Conservation (phyloP, 2,797 vertebrate genomes). For the Corythornis leucogaster region DNA sequence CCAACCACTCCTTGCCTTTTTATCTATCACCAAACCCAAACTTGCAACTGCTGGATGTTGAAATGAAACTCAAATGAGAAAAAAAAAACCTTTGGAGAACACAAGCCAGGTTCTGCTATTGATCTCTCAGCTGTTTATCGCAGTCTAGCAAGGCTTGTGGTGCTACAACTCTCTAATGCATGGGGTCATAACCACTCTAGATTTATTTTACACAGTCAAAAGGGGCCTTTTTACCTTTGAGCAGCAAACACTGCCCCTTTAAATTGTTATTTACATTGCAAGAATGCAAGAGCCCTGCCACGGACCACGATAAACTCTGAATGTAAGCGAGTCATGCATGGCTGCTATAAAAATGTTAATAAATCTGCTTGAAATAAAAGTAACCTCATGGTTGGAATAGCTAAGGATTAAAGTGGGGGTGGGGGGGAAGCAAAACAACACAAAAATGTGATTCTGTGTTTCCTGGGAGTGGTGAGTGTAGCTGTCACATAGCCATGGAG, state of each 20-base stretch:
- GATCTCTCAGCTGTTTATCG: not conserved
- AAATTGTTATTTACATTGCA: not conserved
- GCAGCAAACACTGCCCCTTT: not conserved
- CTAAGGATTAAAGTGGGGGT: not conserved
- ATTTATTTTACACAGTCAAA: not conserved
- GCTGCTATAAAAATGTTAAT: not conserved
- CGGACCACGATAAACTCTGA: not conserved
- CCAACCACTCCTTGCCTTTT: not conserved
- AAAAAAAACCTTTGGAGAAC: not conserved
- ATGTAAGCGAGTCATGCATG: not conserved
- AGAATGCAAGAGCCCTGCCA: not conserved
- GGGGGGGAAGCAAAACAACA: not conserved
- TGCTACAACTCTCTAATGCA: not conserved
- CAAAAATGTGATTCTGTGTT: not conserved
- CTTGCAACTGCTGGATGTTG: not conserved
- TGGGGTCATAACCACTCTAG: not conserved
- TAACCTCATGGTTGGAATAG: not conserved
- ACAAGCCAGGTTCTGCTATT: not conserved
- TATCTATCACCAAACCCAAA: not conserved
- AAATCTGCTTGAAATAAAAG: not conserved
- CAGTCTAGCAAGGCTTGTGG: not conserved
- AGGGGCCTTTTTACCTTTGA: not conserved
- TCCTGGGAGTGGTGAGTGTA: not conserved
- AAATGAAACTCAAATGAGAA: not conserved
- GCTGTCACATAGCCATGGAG: not conserved